Evolutionary conservation across 2,888 invertebrate genomes (phyloP).

Genomic region (Cenopis cana): DNA sequence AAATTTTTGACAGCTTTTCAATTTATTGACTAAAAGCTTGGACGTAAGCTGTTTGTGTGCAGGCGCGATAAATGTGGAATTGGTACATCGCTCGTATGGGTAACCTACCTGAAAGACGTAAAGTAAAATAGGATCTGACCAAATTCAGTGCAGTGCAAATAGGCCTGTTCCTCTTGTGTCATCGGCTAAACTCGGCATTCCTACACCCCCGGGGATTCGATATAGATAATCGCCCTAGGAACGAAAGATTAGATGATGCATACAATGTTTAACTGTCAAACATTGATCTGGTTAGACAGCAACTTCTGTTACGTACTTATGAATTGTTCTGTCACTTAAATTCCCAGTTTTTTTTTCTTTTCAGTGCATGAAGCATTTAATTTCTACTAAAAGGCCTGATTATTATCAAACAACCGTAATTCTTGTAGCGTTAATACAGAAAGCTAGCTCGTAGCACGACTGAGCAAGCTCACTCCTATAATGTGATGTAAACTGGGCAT

Average conservation of each 20-base stretch:
- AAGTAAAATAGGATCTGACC: neutral
- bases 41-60: slow-evolving; percentile 60
- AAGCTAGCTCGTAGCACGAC: slow-evolving; percentile 2
- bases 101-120: neutral
- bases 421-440: slow-evolving; percentile 17
- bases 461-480: slow-evolving; percentile 16
- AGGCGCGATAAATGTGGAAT: slow-evolving; percentile 23
- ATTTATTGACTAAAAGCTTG: slow-evolving; percentile 75
- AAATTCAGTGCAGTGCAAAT: neutral
- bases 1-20: slow-evolving; percentile 66
- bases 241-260: too few relatives aligned
- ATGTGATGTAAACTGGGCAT: slow-evolving; percentile 24
- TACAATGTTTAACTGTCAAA: too few relatives aligned
- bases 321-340: too few relatives aligned
- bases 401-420: slow-evolving; percentile 11
- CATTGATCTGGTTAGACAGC: too few relatives aligned
- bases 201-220: too few relatives aligned
- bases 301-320: too few relatives aligned
- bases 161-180: too few relatives aligned
- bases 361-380: too few relatives aligned
- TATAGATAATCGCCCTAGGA: too few relatives aligned
- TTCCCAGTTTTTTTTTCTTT: too few relatives aligned
- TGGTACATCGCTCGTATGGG: neutral
- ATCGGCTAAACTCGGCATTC: too few relatives aligned
- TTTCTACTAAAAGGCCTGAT: neutral